These are phyloP conservation scores for Desmodus rotundus DNA, from an alignment of 2,113 vertebrate species.

Conservation along the genomic window DNA sequence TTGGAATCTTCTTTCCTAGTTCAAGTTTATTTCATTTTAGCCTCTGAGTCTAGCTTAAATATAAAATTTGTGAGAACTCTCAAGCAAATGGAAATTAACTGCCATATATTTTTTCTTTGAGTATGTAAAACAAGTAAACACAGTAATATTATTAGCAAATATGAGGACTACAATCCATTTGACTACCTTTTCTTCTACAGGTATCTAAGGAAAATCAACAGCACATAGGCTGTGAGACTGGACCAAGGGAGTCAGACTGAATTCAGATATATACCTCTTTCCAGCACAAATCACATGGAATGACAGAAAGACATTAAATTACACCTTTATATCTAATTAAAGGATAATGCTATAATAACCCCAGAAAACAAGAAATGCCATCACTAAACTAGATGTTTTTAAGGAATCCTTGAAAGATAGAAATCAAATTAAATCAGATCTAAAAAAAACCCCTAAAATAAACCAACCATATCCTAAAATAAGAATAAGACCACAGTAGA, in stretches of 20 bases:
- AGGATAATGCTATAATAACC: background rate
- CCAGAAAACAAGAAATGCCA: background rate
- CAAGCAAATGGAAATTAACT: background rate
- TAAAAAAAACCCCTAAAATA: background rate
- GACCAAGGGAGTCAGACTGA: background rate
- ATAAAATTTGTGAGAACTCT: background rate
- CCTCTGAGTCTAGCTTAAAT: background rate
- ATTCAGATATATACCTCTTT: background rate
- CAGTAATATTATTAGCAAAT: background rate
- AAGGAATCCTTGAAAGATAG: background rate
- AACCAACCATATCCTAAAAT: background rate
- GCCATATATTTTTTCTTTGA: background rate
- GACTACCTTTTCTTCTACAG: background rate
- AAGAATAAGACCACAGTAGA: background rate
- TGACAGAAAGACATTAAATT: constrained; percentile 13
- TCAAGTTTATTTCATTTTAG: background rate
- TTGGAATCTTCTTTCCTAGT: background rate
- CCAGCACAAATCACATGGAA: background rate
- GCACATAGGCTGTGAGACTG: background rate
- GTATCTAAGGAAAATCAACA: background rate
- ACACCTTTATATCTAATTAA: background rate
- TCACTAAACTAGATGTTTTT: background rate
- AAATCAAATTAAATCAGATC: background rate
- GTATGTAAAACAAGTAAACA: background rate
- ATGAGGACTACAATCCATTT: background rate